Conservation (phyloP, 2,113 vertebrate genomes). For the Tringa solitaria region DNA sequence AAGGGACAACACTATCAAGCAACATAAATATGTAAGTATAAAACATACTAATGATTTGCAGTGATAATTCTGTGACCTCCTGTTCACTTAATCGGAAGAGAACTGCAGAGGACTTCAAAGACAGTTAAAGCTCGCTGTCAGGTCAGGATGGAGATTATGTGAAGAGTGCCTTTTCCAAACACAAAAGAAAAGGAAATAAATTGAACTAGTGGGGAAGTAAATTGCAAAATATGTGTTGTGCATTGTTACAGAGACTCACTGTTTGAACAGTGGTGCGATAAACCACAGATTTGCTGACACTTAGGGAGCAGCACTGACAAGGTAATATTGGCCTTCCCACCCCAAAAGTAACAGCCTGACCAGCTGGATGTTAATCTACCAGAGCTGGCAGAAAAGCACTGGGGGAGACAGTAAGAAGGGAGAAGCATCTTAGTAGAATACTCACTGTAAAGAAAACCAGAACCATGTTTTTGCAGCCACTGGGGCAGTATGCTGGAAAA, state of each 20-base stretch:
- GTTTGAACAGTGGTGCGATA: background rate
- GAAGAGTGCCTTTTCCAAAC: background rate
- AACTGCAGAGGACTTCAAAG: background rate
- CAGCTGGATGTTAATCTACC: background rate
- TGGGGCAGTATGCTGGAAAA: background rate
- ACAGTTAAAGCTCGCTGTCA: background rate
- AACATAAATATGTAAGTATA: background rate
- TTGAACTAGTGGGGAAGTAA: background rate
- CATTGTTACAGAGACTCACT: background rate
- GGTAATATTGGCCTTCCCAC: background rate
- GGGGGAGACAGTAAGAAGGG: background rate
- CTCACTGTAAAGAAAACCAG: background rate
- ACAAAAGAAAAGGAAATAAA: background rate
- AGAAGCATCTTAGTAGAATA: background rate
- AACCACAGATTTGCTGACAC: constrained; percentile 2
- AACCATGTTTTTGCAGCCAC: background rate
- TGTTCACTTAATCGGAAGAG: fast-evolving
- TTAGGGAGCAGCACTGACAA: constrained; percentile 1
- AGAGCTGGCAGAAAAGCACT: background rate
- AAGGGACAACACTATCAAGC: background rate
- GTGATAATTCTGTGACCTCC: background rate
- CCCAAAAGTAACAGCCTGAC: background rate
- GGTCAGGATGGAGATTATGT: background rate
- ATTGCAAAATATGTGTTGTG: background rate
- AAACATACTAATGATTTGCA: background rate